Evolutionary conservation across 2,888 invertebrate genomes (phyloP).

Genomic region (Palloptera scutellata): DNA sequence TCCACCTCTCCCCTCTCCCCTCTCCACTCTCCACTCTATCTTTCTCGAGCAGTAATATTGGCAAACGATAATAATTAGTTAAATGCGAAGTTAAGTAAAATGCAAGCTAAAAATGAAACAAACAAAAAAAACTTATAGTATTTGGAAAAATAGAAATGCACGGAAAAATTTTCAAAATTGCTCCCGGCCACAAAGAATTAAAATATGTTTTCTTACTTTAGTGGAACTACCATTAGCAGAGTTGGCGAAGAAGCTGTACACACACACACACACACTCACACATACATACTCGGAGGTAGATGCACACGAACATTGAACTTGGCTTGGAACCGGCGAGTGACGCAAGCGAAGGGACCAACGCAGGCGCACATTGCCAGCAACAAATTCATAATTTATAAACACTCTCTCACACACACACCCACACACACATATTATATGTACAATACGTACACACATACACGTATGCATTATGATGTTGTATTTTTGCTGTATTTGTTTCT

Average conservation of each 20-base stretch:
- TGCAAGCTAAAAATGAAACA: conserved; percentile 11
- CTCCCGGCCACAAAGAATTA: neutral
- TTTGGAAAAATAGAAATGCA: neutral
- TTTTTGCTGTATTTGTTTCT: conserved; percentile 28
- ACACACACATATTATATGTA: no score
- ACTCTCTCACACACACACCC: neutral
- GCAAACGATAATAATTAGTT: conserved; percentile 30
- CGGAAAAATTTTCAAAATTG: conserved; percentile 6
- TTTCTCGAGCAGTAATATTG: neutral
- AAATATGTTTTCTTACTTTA: neutral
- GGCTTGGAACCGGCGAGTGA: neutral
- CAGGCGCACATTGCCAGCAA: neutral
- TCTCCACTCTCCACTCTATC: no score
- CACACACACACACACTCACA: neutral
- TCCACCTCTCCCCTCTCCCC: no score
- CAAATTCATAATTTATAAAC: conserved; percentile 21
- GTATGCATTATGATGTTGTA: neutral
- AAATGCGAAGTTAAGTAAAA: conserved; percentile 23
- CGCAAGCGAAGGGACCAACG: neutral
- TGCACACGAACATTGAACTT: neutral
- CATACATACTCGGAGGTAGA: neutral
- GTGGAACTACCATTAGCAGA: neutral
- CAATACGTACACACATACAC: no score
- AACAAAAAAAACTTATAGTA: conserved; percentile 9
- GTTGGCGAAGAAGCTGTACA: neutral